Conservation (phyloP, 2,113 vertebrate genomes). For the Tylochromis polylepis region DNA sequence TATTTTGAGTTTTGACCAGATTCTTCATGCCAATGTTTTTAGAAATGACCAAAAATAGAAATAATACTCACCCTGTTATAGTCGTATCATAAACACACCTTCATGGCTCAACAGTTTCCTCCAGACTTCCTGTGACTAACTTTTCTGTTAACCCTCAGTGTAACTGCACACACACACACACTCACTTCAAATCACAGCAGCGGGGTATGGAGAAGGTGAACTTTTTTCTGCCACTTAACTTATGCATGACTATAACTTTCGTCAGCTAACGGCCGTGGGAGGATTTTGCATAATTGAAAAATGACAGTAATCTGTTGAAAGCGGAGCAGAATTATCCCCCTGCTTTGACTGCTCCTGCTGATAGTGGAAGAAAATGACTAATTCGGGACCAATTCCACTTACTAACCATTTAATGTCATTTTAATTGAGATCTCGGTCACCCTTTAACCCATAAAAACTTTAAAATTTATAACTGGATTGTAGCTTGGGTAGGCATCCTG, state of each 20-base stretch:
- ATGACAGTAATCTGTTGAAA: constrained; percentile 40
- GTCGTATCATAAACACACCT: not conserved
- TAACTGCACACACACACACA: not conserved
- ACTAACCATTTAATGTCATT: not conserved
- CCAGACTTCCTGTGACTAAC: not conserved
- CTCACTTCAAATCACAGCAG: constrained; percentile 4
- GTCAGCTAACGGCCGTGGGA: constrained; percentile 5
- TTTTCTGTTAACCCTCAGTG: constrained; percentile 1
- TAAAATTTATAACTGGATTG: accelerated
- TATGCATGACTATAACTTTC: not conserved
- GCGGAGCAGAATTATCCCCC: constrained; percentile 2
- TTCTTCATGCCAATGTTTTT: accelerated
- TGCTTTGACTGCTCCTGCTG: constrained; percentile 13
- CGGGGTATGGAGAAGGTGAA: not conserved
- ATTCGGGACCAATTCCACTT: not conserved
- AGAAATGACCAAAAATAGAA: not conserved
- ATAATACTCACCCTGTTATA: not conserved
- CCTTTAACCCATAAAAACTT: not conserved
- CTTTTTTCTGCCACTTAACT: constrained; percentile 22
- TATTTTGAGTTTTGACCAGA: not conserved
- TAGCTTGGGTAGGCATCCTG: accelerated
- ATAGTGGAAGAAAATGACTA: not conserved
- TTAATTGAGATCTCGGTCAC: not conserved
- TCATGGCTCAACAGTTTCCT: not conserved
- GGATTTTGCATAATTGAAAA: constrained; percentile 51